Base-by-base conservation (phyloP, 2,113 vertebrate genomes). In the Strix uralensis region DNA sequence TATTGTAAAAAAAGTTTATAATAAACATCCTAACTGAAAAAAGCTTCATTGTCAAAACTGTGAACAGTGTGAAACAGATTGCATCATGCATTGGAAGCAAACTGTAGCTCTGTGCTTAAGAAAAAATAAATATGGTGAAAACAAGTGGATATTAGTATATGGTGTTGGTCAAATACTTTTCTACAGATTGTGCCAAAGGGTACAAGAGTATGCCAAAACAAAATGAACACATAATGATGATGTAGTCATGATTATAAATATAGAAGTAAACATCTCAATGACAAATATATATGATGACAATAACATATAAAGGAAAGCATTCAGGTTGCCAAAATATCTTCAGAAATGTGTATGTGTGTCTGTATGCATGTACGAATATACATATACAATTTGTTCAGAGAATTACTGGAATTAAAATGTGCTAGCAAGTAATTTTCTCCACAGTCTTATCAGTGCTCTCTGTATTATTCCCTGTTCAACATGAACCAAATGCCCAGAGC, bases 311-410 rank as follows among this genome's bases (percentile, higher is more conserved):
- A 72, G 17, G 14, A 90, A 55, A 92, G 7, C 66, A 81, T 81
- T 71, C 80, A 97, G 84, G 87, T 90, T 96, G 96, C 94, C 94
- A 97, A 97, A 98, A 94, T 93, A 94, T 92, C 93, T 95, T 83
- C 65, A 67, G 67, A 93, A 70, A 92, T 10, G 9, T 23, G n/a
- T 88, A 27, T 12, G 10, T 52, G 16, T 61, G 46, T 19, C 36
- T 32, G 7, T 58, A 40, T 21, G 32, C 51, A 44, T 4, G 23
- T 34, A 29, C 7, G 7, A 42, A 19, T 30, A 40, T 16, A 54
- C 7, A 70, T 20, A 62, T 9, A 55, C 0, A 0, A 29, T 49
- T 61, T 61, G 21, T 69, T 91, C 52, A 75, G 13, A 71, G 19
- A 84, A 38, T 59, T 47, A 55, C 11, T 57, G 49, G 21, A 58